Base-by-base conservation (phyloP, 2,888 invertebrate genomes). In the Trimorus sp. region DNA sequence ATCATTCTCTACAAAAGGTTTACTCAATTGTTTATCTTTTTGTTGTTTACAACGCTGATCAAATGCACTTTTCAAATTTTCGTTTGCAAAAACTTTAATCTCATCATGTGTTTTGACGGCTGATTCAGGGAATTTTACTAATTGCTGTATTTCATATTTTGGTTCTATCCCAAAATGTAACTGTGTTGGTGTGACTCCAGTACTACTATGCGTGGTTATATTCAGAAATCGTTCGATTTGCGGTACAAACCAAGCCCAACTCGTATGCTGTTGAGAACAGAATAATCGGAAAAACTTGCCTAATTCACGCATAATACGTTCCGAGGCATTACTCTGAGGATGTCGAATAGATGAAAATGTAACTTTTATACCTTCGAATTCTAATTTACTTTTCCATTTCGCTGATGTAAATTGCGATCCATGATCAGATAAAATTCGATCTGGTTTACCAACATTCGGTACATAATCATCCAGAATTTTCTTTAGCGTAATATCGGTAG, bases 141-240 rank as follows among this genome's bases (percentile, higher is more conserved):
- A 4, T 26, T 60, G n/a, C 9, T 15, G 7, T 26, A 79, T 60
- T 9, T 68, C 59, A 14, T 59, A 40, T 15, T n/a, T 15, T 0
- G 69, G 26, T 45, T 51, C 36, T 7, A n/a, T 14, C 0, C 70
- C 80, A 12, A 80, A 80, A 60, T 78, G 69, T 9, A 82, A 9
- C 59, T 82, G 59, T 0, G n/a, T 36, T 0, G 74, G 77, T 2
- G 73, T 77, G 40, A 82, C 63, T 9, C 68, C 71, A 0, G 81
- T 81, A 49, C 71, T 73, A 3, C 9, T 14, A 49, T 76, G 75
- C 7, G 53, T 53, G 3, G 70, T 70, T 0, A 49, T 14, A 40
- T 70, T 70, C 40, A 70, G 36, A 8, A 70, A 15, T 16, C 9
- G 14, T 51, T 70, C 70, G n/a, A 70, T 70, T 16, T 14, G 26